Conservation (phyloP, 1,140 invertebrate species). For the Pseudomyrmex concolor region DNA sequence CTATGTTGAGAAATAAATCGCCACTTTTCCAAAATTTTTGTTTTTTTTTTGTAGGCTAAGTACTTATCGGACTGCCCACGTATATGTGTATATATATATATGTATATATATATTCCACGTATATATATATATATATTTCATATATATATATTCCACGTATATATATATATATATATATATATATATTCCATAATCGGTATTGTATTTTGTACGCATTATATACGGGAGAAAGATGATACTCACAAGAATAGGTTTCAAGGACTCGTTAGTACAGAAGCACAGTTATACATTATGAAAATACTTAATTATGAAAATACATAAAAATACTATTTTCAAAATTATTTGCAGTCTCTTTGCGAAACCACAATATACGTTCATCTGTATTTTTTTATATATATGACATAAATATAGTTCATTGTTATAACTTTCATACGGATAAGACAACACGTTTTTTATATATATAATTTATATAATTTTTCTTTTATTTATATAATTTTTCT, state of each 20-base stretch:
- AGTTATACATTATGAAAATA: slow-evolving; percentile 19
- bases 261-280: slow-evolving; percentile 16
- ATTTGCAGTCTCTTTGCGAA: slow-evolving; percentile 1
- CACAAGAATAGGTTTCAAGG: slow-evolving; percentile 51
- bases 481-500: neutral
- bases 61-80: too few relatives aligned
- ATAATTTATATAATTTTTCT: neutral
- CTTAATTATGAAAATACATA: slow-evolving; percentile 63
- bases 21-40: too few relatives aligned
- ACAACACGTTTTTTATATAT: neutral
- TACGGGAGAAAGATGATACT: slow-evolving; percentile 46
- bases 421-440: slow-evolving; percentile 15
- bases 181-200: slow-evolving; percentile 63
- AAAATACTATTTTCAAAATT: slow-evolving; percentile 43
- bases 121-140: too few relatives aligned
- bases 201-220: slow-evolving; percentile 62
- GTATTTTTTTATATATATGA: neutral
- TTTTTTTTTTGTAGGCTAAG: too few relatives aligned
- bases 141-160: too few relatives aligned
- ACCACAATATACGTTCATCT: neutral
- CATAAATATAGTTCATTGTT: slow-evolving; percentile 5
- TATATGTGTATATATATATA: too few relatives aligned
- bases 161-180: too few relatives aligned
- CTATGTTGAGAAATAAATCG: too few relatives aligned
- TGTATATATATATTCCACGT: too few relatives aligned